Evolutionary conservation across 2,113 vertebrate species (phyloP), one percentile per base, ranked within the genome.

Genomic region (Enhydra lutris): DNA sequence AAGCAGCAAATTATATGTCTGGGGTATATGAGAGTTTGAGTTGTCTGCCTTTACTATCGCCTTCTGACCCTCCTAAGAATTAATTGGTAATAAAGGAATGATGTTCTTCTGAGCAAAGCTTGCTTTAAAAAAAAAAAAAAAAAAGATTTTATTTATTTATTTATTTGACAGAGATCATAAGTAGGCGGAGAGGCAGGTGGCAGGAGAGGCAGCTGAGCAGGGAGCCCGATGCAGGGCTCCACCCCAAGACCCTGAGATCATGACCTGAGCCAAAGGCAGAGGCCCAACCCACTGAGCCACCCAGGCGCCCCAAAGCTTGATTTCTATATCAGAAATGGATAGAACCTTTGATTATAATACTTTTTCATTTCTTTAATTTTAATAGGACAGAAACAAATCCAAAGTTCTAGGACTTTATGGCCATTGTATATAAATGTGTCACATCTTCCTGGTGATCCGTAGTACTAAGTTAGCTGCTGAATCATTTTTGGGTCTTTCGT

Each of bases 331-430:
- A 79, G 73, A 94, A 95, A 79, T 81, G 73, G 13, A 61, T 92
- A 69, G 34, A 23, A 73, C 24, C 83, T 15, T 89, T 95, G 21
- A 92, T 65, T 73, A 24, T 89, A 29, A 42, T 85, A 47, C 15
- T 55, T 90, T 73, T 61, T 89, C 15, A 59, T 92, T 95, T 97
- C 59, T 82, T 97, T 94, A 59, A 55, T 82, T 94, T 91, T 80
- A 80, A 81, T 85, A 86, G 94, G 65, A 85, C 12, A n/a, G 18
- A 34, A 91, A 84, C 69, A 57, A 84, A 50, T 20, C 52, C 31
- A 67, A n/a, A 95, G 18, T 71, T 92, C 18, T 78, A 76, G 36
- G 39, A 61, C 23, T 93, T 94, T 86, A 52, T 96, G 61, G 36
- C 14, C 21, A n/a, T 89, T 6, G n/a, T 88, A 34, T 86, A 36